Evolutionary conservation across 1,140 invertebrate genomes (phyloP).

Genomic region (Oreohelix idahoensis): DNA sequence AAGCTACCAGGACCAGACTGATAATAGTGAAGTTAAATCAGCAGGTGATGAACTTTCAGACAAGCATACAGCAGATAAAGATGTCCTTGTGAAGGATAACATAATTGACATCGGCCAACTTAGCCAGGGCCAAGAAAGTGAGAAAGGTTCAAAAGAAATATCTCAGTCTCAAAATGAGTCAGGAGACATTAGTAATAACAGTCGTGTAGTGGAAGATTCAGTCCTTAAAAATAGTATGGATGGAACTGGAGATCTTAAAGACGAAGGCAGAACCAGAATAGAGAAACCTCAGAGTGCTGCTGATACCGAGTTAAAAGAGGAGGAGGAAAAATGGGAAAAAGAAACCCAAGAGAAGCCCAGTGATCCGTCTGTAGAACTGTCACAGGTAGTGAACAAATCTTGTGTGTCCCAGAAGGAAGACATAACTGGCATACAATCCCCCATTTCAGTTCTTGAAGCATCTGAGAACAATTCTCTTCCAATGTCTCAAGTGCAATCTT

Average conservation of each 20-base stretch:
- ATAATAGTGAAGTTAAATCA: background rate
- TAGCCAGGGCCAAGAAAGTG: background rate
- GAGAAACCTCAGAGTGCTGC: background rate
- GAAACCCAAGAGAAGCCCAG: slow-evolving; percentile 1
- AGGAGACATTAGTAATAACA: background rate
- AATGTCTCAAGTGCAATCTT: background rate
- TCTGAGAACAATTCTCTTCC: background rate
- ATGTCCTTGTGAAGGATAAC: background rate
- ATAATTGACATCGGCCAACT: background rate
- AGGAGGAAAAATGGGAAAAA: slow-evolving; percentile 8
- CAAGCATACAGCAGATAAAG: background rate
- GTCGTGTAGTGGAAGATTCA: background rate
- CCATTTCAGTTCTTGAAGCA: background rate
- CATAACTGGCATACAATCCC: background rate
- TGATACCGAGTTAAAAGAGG: background rate
- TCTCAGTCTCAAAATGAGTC: background rate
- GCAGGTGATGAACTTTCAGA: background rate
- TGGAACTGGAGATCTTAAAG: background rate
- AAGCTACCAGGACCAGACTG: background rate
- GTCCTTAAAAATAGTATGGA: background rate
- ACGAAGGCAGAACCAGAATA: background rate
- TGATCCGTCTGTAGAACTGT: background rate
- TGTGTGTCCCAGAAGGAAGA: background rate
- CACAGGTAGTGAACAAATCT: background rate
- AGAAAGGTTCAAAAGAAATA: background rate